Percentiles rank a stretch among this genome's conserved stretches.
phyloP scores from a whole-genome alignment of 2,797 vertebrate species.

The Ptychobarbus kaznakovi region DNA sequence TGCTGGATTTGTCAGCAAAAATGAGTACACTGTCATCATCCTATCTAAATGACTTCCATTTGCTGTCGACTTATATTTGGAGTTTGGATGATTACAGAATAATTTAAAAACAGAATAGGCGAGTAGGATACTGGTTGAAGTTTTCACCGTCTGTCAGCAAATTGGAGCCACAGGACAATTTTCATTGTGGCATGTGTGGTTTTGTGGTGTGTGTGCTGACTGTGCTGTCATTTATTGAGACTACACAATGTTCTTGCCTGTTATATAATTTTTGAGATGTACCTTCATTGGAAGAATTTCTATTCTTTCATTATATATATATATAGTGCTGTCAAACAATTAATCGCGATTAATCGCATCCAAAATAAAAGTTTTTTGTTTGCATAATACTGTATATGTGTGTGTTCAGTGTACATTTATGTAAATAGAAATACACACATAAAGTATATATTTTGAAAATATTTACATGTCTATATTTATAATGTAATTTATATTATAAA shows the following conservation, averaged over 20 bases:
- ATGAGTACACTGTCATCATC: constrained; percentile 27
- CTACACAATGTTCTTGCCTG: constrained; percentile 73
- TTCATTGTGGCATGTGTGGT: constrained; percentile 79
- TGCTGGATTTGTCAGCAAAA: constrained; percentile 44
- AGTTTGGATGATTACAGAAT: constrained; percentile 77
- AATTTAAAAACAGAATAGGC: constrained; percentile 82
- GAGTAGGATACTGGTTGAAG: constrained; percentile 73
- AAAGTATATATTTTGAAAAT: too few species aligned
- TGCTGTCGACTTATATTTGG: constrained; percentile 48
- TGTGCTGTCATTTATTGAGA: constrained; percentile 79
- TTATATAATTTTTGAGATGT: constrained; percentile 74
- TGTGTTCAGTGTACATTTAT: too few species aligned
- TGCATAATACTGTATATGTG: too few species aligned
- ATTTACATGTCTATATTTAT: too few species aligned
- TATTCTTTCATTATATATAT: too few species aligned
- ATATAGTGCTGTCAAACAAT: too few species aligned
- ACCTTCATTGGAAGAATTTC: constrained; percentile 67
- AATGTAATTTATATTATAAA: too few species aligned
- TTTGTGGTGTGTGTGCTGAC: constrained; percentile 79
- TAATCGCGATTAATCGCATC: too few species aligned
- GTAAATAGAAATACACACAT: too few species aligned
- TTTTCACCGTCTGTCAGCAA: constrained; percentile 78
- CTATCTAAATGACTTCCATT: constrained; percentile 47
- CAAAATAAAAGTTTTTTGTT: too few species aligned
- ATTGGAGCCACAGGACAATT: constrained; percentile 80